A percentile compares a stretch with the other conserved stretches of the same genome.
Conservation (phyloP, 2,113 vertebrate genomes). For the Cyphotilapia sp. region DNA sequence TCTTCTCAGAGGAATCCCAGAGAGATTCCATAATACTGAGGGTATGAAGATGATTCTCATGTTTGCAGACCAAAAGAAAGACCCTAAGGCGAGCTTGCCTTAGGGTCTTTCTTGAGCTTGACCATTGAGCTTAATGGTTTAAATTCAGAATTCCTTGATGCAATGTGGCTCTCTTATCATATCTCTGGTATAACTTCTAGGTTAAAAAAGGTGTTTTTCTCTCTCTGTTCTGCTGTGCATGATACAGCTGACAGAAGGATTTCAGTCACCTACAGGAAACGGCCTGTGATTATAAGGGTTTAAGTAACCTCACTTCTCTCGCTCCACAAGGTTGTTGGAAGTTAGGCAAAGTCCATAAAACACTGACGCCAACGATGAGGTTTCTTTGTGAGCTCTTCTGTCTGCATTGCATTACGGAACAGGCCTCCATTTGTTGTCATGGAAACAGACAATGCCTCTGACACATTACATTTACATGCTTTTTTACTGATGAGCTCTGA, state of each 20-base stretch:
- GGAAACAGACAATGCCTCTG: background rate
- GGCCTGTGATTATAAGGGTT: background rate
- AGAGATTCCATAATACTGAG: background rate
- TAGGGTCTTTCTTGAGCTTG: background rate
- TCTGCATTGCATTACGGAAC: background rate
- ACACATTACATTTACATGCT: background rate
- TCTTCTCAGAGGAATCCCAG: background rate
- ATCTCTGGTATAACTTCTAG: background rate
- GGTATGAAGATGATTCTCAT: background rate
- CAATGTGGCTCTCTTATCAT: background rate
- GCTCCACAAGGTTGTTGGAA: background rate
- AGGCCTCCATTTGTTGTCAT: constrained; percentile 36
- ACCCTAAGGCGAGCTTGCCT: fast-evolving
- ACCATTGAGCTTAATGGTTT: background rate
- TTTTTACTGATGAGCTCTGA: background rate
- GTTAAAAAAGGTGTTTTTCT: background rate
- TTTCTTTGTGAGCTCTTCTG: background rate
- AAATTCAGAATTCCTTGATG: background rate
- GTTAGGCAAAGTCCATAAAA: background rate
- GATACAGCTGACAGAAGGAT: background rate
- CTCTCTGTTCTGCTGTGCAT: background rate
- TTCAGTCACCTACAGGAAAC: background rate
- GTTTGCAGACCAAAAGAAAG: background rate
- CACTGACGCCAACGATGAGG: background rate
- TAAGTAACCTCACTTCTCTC: background rate